phyloP scores from a whole-genome alignment of 2,888 invertebrate genomes.

The Euproctis similis region DNA sequence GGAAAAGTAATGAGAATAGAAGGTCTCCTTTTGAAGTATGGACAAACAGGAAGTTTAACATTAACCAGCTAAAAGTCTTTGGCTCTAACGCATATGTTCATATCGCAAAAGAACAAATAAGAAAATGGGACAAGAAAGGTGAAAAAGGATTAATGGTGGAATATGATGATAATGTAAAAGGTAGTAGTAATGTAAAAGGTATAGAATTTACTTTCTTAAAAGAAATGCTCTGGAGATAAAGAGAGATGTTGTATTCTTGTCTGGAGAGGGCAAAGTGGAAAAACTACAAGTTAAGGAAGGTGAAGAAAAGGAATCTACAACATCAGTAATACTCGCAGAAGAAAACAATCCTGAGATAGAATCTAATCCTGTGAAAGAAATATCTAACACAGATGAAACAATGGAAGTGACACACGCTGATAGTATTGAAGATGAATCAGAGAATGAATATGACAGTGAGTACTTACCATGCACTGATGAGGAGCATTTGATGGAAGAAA shows the following conservation, averaged over 20 bases:
- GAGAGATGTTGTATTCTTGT: background rate
- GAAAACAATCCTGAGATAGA: too few species aligned
- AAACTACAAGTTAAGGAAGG: background rate
- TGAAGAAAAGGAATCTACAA: background rate
- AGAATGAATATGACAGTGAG: background rate
- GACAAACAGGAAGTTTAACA: background rate
- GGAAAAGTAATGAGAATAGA: background rate
- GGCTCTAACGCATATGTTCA: background rate
- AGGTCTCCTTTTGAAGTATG: background rate
- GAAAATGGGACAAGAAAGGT: background rate
- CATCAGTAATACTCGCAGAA: background rate
- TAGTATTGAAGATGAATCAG: background rate
- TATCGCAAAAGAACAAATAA: background rate
- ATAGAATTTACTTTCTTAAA: background rate
- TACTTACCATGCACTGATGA: background rate
- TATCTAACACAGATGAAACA: background rate
- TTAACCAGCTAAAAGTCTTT: conserved; percentile 1
- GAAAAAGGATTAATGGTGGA: background rate
- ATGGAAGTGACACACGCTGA: background rate
- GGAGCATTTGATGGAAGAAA: background rate
- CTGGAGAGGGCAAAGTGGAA: background rate
- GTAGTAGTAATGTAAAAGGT: too few species aligned
- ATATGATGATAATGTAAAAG: background rate
- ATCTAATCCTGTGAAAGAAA: background rate
- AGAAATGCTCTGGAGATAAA: background rate